Conservation (phyloP, 2,113 vertebrate genomes). For the Lamprologus speciosus region DNA sequence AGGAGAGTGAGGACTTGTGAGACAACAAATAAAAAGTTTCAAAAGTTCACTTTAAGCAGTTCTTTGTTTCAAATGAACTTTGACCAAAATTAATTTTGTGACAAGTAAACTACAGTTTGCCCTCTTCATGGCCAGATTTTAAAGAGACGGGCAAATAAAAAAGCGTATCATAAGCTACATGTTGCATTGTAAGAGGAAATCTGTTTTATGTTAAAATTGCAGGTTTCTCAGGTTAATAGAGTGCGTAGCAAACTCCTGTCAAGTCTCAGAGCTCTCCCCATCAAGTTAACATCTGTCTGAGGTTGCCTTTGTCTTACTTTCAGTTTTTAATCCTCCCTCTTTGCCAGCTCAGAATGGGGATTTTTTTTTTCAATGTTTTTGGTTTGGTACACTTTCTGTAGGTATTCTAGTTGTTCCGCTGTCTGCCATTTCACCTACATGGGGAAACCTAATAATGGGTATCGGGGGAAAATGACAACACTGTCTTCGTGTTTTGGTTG, state of each 20-base stretch:
- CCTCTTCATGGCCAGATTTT: neutral
- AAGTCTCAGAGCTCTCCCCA: neutral
- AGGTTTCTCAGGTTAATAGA: neutral
- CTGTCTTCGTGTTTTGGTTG: neutral
- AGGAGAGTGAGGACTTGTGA: neutral
- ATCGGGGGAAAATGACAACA: neutral
- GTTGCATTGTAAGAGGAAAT: neutral
- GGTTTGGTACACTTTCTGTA: neutral
- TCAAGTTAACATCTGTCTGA: neutral
- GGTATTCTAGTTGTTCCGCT: neutral
- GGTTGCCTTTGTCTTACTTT: neutral
- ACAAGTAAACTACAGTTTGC: neutral
- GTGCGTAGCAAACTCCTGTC: fast-evolving
- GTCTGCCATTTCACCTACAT: neutral
- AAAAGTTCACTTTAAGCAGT: neutral
- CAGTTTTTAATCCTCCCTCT: neutral
- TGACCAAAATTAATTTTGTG: neutral
- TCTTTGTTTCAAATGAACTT: neutral
- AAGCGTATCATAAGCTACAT: fast-evolving
- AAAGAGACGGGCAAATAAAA: neutral
- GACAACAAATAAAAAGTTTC: neutral
- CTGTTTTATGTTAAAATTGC: neutral
- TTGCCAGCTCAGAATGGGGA: neutral
- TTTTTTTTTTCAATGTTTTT: neutral
- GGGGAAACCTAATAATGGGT: neutral